phyloP scores from a whole-genome alignment of 2,888 invertebrate species.

The Dolichomitus sp. region DNA sequence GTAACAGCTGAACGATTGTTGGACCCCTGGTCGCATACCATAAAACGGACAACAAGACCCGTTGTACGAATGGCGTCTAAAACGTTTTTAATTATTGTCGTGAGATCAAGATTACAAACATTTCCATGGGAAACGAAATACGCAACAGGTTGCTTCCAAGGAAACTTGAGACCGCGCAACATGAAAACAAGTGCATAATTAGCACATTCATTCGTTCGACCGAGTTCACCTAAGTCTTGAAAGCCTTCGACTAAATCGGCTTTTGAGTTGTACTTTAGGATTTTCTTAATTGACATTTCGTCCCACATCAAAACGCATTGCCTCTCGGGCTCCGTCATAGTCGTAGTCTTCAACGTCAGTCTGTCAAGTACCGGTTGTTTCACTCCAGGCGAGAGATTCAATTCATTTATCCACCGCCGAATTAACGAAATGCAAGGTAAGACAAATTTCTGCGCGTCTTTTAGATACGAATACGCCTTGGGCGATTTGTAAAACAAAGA shows the following conservation, averaged over 20 bases:
- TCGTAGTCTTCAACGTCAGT: conserved; percentile 66
- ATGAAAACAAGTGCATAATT: conserved; percentile 72
- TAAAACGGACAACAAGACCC: conserved; percentile 65
- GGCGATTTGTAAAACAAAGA: conserved; percentile 77
- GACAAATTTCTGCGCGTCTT: conserved; percentile 67
- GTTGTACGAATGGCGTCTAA: conserved; percentile 35
- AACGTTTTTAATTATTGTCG: conserved; percentile 56
- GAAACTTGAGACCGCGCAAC: conserved; percentile 67
- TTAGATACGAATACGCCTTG: conserved; percentile 70
- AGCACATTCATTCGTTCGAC: conserved; percentile 59
- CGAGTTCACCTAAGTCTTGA: conserved; percentile 69
- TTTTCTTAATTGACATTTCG: conserved; percentile 72
- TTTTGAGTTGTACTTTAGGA: conserved; percentile 69
- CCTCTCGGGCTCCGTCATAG: conserved; percentile 70
- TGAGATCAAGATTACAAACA: conserved; percentile 44
- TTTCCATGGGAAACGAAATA: conserved; percentile 68
- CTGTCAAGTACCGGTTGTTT: conserved; percentile 66
- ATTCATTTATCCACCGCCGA: conserved; percentile 72
- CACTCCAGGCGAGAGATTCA: conserved; percentile 71
- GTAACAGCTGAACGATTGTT: conserved; percentile 67
- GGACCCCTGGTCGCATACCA: conserved; percentile 70
- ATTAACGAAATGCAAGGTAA: conserved; percentile 74
- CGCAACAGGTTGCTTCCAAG: conserved; percentile 73
- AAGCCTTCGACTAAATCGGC: conserved; percentile 71
- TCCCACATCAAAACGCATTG: conserved; percentile 72